A percentile compares a stretch with the other conserved stretches of the same genome.
Conservation (phyloP, 2,888 invertebrate species). For the Oxyscelio sp. region DNA sequence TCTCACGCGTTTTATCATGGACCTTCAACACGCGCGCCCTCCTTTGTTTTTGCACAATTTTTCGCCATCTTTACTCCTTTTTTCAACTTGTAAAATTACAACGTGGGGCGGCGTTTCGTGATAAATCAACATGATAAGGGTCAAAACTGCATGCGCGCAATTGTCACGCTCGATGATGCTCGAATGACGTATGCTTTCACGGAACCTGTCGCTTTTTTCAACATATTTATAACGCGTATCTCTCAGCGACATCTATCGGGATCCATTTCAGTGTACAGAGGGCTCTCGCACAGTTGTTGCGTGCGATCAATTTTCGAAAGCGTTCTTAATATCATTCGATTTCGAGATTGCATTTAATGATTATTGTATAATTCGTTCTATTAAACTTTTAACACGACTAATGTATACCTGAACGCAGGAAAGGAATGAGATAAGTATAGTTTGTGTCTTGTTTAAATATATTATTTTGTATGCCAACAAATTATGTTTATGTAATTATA, state of each 20-base stretch:
- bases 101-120: slow-evolving; percentile 37
- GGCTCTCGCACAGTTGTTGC: no score
- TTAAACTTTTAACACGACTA: no score
- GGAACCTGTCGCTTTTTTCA: slow-evolving; percentile 13
- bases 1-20: slow-evolving; percentile 71
- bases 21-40: slow-evolving; percentile 23
- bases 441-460: no score
- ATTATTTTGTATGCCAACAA: no score
- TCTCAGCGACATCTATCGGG: slow-evolving; percentile 21
- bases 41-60: slow-evolving; percentile 37
- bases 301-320: no score
- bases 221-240: slow-evolving; percentile 40
- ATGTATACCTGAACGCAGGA: no score
- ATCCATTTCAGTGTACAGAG: neutral
- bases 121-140: slow-evolving; percentile 69
- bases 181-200: slow-evolving; percentile 61
- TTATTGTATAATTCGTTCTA: no score
- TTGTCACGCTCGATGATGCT: slow-evolving; percentile 65
- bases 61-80: slow-evolving; percentile 30
- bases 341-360: no score
- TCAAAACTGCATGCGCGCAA: slow-evolving; percentile 61
- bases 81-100: slow-evolving; percentile 59
- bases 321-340: no score
- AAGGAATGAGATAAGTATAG: no score
- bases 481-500: no score